Evolutionary conservation across 2,797 vertebrate genomes (phyloP), one percentile per base, ranked within the genome.

Genomic region (Amazona finschi): DNA sequence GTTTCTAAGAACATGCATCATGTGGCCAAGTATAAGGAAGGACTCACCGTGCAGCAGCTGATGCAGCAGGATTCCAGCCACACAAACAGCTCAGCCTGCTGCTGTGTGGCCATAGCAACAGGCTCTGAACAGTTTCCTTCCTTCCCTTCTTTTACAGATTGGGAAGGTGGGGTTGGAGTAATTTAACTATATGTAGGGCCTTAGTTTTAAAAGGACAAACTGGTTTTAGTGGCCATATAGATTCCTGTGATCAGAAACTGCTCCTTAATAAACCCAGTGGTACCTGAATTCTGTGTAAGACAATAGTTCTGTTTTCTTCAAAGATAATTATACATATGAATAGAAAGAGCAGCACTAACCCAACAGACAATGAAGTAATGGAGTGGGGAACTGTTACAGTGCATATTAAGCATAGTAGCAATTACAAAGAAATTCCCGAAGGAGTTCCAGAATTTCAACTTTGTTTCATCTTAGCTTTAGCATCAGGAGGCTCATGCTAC

Each of bases 41-140:
- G 71, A 97, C 96, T 97, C 93, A 96, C 96, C 89, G 18, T 55
- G 70, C 82, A 31, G 88, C 78, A 78, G 93, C 88, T 90, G 87
- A 91, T 84, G 83, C 74, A 80, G 90, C 92, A 89, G 66, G 87
- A 69, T 93, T 49, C 27, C 67, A 69, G 90, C 71, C 69, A 8
- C 85, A 62, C 64, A 16, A 57, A 61, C 94, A 76, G 86, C 81
- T 57, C 90, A 55, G 78, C 38, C 44, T 30, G 53, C 77, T 46
- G 65, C 90, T 65, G 28, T 9, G 94, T 93, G 94, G 33, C 94
- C 95, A 94, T 97, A 92, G 96, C 92, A 97, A 97, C 96, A 74
- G 46, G 57, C 67, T 70, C n/a, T 72, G 66, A 93, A 93, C 83
- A 91, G 15, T 41, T 87, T 85, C 74, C 78, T 83, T 83, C 90